phyloP scores from a whole-genome alignment of 2,113 vertebrate species.

The Martes martes region DNA sequence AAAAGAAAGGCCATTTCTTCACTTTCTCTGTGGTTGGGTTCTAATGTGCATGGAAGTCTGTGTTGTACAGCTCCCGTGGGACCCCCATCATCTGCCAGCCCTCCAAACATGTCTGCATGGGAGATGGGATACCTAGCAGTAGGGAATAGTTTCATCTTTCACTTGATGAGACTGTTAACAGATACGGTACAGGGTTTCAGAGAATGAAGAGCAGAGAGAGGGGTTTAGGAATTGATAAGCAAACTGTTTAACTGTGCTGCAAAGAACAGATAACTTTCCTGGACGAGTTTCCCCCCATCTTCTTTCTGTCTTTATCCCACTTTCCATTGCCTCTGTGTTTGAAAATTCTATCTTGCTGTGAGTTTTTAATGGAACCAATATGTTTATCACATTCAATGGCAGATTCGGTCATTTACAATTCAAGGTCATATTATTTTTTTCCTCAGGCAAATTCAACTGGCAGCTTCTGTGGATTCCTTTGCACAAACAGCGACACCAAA shows the following conservation, averaged over 20 bases:
- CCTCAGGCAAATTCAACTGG: conserved; percentile 3
- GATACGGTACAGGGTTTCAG: background rate
- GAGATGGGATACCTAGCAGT: fast-evolving
- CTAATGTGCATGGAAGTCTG: background rate
- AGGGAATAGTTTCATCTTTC: background rate
- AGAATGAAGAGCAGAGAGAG: background rate
- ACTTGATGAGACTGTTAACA: background rate
- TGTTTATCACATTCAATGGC: conserved; percentile 30
- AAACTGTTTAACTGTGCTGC: background rate
- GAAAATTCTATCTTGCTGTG: background rate
- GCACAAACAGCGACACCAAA: background rate
- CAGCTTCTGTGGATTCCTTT: conserved; percentile 24
- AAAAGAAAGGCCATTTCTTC: background rate
- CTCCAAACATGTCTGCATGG: background rate
- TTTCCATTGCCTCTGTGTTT: conserved; percentile 16
- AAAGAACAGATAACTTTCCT: background rate
- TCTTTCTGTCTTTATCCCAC: background rate
- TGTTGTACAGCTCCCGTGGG: background rate
- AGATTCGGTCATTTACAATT: background rate
- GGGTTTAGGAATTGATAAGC: background rate
- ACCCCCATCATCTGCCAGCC: background rate
- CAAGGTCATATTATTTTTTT: background rate
- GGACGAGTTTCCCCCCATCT: background rate
- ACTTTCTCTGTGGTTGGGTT: background rate
- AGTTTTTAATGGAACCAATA: conserved; percentile 63